Conservation (phyloP, 2,113 vertebrate species). For the Takifugu flavidus region DNA sequence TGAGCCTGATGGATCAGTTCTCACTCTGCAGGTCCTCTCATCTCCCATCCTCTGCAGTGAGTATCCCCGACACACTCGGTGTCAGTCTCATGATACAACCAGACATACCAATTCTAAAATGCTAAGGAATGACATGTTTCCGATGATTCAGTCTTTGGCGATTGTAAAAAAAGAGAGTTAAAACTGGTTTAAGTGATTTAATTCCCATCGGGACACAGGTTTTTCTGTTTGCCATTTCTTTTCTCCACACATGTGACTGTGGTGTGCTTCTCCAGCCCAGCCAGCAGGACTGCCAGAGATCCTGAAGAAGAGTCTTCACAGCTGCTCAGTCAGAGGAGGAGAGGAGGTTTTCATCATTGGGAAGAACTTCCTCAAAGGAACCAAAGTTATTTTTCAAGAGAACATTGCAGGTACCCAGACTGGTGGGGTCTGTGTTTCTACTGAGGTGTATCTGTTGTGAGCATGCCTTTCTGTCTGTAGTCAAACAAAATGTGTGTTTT, state of each 20-base stretch:
- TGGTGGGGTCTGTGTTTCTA: conserved; percentile 3
- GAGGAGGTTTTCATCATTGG: conserved; percentile 98
- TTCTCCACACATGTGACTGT: conserved; percentile 5
- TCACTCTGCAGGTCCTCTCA: conserved; percentile 90
- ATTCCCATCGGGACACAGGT: too few relatives aligned
- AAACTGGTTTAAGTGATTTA: too few relatives aligned
- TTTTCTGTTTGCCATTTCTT: background rate
- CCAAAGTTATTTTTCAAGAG: conserved; percentile 98
- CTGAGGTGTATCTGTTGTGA: background rate
- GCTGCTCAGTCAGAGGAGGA: conserved; percentile 89
- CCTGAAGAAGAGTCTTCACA: conserved; percentile 97
- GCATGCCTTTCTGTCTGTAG: too few relatives aligned
- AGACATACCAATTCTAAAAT: background rate
- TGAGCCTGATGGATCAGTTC: conserved; percentile 87
- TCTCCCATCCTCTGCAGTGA: conserved; percentile 97
- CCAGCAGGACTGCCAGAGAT: conserved; percentile 98
- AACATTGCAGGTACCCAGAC: conserved; percentile 74
- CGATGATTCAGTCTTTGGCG: too few relatives aligned
- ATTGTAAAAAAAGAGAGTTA: too few relatives aligned
- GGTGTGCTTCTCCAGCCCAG: conserved; percentile 79
- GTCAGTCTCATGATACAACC: background rate
- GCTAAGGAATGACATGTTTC: background rate
- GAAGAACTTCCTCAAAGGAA: conserved; percentile 99
- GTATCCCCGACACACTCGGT: conserved; percentile 55
- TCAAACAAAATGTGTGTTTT: too few relatives aligned